A percentile compares a stretch with the other conserved stretches of the same genome.
phyloP scores from a whole-genome alignment of 2,113 vertebrate species.

The Psittacara wagleri region DNA sequence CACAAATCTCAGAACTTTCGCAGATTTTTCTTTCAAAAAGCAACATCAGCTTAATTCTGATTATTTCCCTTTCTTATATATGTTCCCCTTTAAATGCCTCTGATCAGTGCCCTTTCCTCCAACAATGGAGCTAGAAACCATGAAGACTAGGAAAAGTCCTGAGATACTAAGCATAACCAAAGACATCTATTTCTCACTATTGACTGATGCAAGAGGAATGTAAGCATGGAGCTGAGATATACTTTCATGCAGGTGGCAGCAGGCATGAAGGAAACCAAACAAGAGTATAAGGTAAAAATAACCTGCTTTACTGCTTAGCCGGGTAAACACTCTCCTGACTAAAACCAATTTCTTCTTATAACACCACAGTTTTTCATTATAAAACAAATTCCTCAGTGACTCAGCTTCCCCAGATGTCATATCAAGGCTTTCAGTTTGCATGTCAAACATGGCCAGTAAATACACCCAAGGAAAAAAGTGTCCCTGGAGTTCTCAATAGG shows the following conservation, averaged over 20 bases:
- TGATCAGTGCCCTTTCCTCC: background rate
- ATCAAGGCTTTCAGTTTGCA: background rate
- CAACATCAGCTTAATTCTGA: background rate
- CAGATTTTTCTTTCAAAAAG: background rate
- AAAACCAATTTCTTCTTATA: background rate
- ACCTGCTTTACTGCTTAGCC: background rate
- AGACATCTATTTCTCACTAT: background rate
- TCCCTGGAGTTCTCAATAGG: background rate
- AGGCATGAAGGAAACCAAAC: background rate
- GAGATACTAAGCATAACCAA: background rate
- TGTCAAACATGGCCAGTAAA: background rate
- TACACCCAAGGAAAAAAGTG: background rate
- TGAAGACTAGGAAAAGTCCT: background rate
- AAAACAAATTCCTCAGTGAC: background rate
- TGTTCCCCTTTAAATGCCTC: background rate
- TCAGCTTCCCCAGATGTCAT: background rate
- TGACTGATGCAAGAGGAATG: background rate
- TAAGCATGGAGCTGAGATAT: background rate
- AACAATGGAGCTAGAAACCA: background rate
- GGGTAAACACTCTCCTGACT: background rate
- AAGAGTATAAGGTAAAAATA: background rate
- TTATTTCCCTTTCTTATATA: background rate
- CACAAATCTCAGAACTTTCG: background rate
- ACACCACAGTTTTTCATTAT: background rate
- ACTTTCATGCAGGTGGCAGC: background rate